These are phyloP conservation scores for Empidonax traillii DNA, from an alignment of 2,113 vertebrate species.

Conservation along the genomic window DNA sequence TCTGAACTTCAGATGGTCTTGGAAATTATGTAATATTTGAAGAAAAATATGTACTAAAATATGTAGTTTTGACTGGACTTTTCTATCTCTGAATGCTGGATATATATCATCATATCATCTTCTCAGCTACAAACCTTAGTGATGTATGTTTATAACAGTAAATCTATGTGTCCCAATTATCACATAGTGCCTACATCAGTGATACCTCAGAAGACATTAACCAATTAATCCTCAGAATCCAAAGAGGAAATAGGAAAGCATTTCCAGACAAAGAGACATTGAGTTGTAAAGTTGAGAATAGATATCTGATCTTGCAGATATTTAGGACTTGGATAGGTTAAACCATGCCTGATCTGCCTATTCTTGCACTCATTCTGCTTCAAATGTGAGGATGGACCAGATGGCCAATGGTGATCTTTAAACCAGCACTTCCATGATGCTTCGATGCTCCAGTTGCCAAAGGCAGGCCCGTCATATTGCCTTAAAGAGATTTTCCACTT, in stretches of 20 bases:
- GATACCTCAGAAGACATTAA: neutral
- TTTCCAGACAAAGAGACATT: neutral
- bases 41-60: neutral
- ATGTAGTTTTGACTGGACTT: neutral
- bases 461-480: neutral
- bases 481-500: neutral
- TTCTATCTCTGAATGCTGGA: neutral
- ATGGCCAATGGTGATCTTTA: neutral
- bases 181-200: neutral
- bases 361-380: neutral
- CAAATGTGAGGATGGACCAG: neutral
- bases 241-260: neutral
- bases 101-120: neutral
- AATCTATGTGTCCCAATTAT: neutral
- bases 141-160: neutral
- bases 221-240: neutral
- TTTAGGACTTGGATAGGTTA: neutral
- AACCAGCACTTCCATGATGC: neutral
- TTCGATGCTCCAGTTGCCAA: neutral
- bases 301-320: neutral
- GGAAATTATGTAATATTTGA: neutral
- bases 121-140: neutral
- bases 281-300: neutral
- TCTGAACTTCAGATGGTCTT: neutral
- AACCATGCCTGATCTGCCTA: neutral